Base-by-base conservation (phyloP, 2,888 invertebrate species). In the Strigamia maritima region DNA sequence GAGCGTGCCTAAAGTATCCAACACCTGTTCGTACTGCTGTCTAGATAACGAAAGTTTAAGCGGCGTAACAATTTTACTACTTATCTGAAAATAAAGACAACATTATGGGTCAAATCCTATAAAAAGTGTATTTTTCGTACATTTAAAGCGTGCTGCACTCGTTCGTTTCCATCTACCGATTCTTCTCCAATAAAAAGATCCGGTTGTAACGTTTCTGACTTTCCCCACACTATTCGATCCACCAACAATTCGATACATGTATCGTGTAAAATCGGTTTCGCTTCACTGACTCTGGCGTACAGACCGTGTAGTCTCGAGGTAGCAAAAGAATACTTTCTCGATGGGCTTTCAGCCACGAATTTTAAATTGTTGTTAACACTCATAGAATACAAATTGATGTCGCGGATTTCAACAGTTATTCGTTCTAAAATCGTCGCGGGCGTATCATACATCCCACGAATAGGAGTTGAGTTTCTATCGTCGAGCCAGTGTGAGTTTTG, bases 21-120 rank as follows among this genome's bases (percentile, higher is more conserved):
- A 87, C 74, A 97, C 87, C 86, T 97, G 97, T 85, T 95, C 94
- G 86, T 96, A 97, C 85, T 97, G 96, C 79, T 90, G 90, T 77
- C 95, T 91, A 0, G 93, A 92, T 76, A 97, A 87, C 0, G 94
- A 94, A 44, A 97, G 90, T 86, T 94, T 94, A 78, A 97, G 87
- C 0, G 93, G 92, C 77, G 93, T 93, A 54, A 95, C 92, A 19
- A 97, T 92, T 82, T 90, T 90, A 31, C 96, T 96, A 79, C 88
- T 89, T 79, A 94, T 88, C 86, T 92, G 86, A 77, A 65, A 65
- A 12, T 6, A 4, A 19, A 65, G 22, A 22, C 1, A 65, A 19
- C 12, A 19, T 65, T 65, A 77, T 40, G 49, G 14, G 14, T 44
- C 1, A 22, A 65, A 24, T 7, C 6, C 19, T 7, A 12, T 22